Conservation (phyloP, 2,113 vertebrate genomes). For the Natator depressus region DNA sequence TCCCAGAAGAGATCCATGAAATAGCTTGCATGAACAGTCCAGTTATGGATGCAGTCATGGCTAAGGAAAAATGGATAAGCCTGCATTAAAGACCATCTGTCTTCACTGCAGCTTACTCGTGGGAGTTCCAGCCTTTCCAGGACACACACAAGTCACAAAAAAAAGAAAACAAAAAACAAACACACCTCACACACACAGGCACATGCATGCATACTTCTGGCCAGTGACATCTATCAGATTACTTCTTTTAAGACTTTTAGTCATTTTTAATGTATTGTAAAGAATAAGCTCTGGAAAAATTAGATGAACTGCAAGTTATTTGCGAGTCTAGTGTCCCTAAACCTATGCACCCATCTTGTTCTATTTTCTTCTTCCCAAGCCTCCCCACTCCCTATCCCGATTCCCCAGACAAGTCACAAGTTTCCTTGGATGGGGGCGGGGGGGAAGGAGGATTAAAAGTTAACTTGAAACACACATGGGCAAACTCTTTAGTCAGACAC, state of each 20-base stretch:
- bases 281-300: background rate
- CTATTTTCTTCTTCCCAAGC: background rate
- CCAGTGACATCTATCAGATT: background rate
- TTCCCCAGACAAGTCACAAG: background rate
- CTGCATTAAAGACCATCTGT: background rate
- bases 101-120: background rate
- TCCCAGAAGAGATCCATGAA: background rate
- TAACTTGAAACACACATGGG: background rate
- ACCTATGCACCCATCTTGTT: background rate
- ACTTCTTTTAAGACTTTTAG: too few species aligned
- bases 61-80: background rate
- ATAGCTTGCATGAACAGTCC: background rate
- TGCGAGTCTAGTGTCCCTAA: background rate
- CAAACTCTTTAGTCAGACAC: background rate
- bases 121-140: background rate
- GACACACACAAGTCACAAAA: too few species aligned
- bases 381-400: too few species aligned
- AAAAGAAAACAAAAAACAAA: rapidly evolving
- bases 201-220: background rate
- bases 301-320: background rate
- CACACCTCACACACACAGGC: too few species aligned
- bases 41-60: background rate
- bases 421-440: background rate
- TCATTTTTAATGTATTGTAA: background rate
- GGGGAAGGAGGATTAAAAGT: background rate